These are phyloP conservation scores for Chelonia mydas DNA, from an alignment of 2,797 vertebrate species.

Conservation along the genomic window DNA sequence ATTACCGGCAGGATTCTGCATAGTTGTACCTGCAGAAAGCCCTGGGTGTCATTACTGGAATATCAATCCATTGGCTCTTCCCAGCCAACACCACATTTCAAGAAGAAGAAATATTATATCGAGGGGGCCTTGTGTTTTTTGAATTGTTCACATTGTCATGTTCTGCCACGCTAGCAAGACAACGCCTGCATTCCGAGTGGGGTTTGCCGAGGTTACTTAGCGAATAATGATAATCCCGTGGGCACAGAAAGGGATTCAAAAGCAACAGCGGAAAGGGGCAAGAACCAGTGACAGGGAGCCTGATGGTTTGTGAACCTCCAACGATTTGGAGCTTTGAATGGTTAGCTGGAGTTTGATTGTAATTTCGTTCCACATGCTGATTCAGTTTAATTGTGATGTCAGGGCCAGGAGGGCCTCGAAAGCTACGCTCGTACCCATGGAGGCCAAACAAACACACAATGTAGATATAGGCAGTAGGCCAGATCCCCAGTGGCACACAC, in stretches of 20 bases:
- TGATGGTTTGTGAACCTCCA: background rate
- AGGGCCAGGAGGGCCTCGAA: background rate
- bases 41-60: background rate
- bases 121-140: background rate
- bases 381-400: background rate
- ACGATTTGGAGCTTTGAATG: background rate
- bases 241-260: background rate
- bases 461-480: too few relatives aligned
- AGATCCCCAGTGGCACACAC: background rate
- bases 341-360: background rate
- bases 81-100: background rate
- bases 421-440: background rate
- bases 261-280: background rate
- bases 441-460: background rate
- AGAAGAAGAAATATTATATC: background rate
- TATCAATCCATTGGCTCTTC: background rate
- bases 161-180: background rate
- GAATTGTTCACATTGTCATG: background rate
- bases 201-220: background rate
- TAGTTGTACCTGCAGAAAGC: background rate
- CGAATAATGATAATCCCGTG: background rate
- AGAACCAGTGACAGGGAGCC: background rate
- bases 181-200: background rate
- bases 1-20: background rate
- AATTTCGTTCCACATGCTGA: background rate